Base-by-base conservation (phyloP, 2,888 invertebrate species). In the Unio pictorum region DNA sequence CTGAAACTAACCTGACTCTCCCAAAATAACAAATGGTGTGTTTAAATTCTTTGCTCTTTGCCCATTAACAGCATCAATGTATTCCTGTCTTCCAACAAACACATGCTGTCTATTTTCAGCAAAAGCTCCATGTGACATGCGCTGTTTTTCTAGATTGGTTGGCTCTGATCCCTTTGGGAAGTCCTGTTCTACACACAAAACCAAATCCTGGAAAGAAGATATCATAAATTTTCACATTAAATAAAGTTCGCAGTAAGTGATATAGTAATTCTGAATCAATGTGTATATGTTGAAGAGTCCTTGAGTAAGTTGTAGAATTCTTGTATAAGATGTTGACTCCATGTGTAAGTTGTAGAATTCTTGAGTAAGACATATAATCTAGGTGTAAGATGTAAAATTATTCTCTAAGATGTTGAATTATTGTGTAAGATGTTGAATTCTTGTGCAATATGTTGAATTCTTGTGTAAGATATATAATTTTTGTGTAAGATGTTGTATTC, bases 111-210 rank as follows among this genome's bases (percentile, higher is more conserved):
- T 64, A 28, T 75, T 80, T 4, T 78, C 79, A 17, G 84, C 84
- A 74, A 86, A 86, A 20, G 84, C 83, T 20, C 67, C 60, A 61
- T 86, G 86, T 11, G 84, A 81, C 62, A 84, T 82, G 57, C 76
- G 65, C 69, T 83, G 81, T 59, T 78, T 68, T 66, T 86, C 83
- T 34, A 86, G 76, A 28, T 79, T 76, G 17, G 84, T 80, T 61
- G 83, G 74, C 67, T 86, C 83, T 63, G 84, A 82, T 3, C 86
- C 86, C 58, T 64, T 64, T 0, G 86, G 86, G 66, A 84, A 86
- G 67, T 86, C 86, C 60, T 78, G 67, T 57, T 86, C 83, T 26
- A 86, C 64, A 60, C 76, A 73, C 20, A 56, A 26, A 55, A 69
- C 62, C 68, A 85, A 66, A 68, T 85, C 85, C 85, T 85, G 60